phyloP scores from a whole-genome alignment of 2,797 vertebrate genomes.

The Leptoclinus maculatus region DNA sequence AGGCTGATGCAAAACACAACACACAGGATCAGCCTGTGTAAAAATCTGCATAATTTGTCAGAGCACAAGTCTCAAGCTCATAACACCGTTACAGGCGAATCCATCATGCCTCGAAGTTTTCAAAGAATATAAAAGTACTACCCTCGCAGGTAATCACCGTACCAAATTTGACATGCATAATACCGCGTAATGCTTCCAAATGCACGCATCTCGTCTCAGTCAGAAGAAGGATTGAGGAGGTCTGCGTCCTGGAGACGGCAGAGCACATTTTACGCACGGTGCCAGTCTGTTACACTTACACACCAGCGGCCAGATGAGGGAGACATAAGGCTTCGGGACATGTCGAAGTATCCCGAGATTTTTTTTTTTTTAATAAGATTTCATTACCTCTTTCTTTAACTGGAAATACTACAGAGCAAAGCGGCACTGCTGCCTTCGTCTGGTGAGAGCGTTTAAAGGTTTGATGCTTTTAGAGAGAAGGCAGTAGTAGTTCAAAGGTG shows the following conservation, averaged over 20 bases:
- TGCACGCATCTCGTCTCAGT: slow-evolving; percentile 2
- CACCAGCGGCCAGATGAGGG: slow-evolving; percentile 81
- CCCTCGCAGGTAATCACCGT: slow-evolving; percentile 15
- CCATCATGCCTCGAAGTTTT: slow-evolving; percentile 24
- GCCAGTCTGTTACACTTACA: slow-evolving; percentile 75
- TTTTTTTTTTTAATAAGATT: slow-evolving; percentile 55
- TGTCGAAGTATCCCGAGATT: slow-evolving; percentile 72
- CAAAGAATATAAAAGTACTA: slow-evolving; percentile 1
- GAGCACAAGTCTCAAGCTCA: background rate
- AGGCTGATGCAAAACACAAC: background rate
- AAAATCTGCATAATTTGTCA: background rate
- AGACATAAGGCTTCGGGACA: slow-evolving; percentile 81
- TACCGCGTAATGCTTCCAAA: slow-evolving; percentile 5
- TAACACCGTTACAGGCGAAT: background rate
- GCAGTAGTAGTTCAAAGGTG: slow-evolving; percentile 7
- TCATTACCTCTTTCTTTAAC: slow-evolving; percentile 67
- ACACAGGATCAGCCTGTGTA: background rate
- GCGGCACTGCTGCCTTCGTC: slow-evolving; percentile 41
- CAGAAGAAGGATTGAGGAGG: slow-evolving; percentile 25
- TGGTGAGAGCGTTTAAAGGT: slow-evolving; percentile 7
- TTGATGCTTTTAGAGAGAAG: slow-evolving; percentile 5
- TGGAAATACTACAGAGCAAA: slow-evolving; percentile 62
- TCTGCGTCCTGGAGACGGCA: slow-evolving; percentile 55
- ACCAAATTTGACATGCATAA: slow-evolving; percentile 21
- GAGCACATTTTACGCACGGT: slow-evolving; percentile 75